Conservation (phyloP, 2,797 vertebrate species). For the Epinephelus coioides region DNA sequence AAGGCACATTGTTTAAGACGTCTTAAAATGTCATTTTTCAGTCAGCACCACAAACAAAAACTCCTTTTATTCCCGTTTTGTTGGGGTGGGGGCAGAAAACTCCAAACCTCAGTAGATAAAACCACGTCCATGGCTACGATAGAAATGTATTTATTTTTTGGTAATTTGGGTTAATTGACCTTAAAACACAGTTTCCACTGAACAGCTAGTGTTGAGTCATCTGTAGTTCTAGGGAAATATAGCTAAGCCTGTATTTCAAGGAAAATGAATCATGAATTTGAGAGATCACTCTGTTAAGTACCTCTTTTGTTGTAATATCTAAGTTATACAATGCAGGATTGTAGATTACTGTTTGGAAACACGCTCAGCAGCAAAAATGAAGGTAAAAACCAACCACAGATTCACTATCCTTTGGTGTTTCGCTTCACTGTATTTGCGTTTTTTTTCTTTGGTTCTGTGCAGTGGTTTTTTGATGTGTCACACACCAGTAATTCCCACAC, state of each 20-base stretch:
- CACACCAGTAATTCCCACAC: too few relatives aligned
- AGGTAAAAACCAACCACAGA: too few relatives aligned
- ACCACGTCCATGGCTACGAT: neutral
- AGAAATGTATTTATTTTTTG: too few relatives aligned
- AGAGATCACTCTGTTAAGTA: too few relatives aligned
- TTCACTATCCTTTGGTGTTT: too few relatives aligned
- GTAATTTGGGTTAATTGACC: slow-evolving; percentile 29
- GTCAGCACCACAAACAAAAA: neutral
- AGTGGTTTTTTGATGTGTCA: neutral
- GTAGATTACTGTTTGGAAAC: too few relatives aligned
- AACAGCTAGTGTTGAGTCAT: slow-evolving; percentile 33
- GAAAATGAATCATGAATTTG: neutral
- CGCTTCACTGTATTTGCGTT: too few relatives aligned
- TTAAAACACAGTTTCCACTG: slow-evolving; percentile 21
- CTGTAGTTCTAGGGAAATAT: neutral
- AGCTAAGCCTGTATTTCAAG: slow-evolving; percentile 22
- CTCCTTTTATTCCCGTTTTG: neutral
- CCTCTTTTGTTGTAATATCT: too few relatives aligned
- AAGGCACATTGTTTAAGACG: neutral
- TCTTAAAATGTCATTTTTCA: neutral
- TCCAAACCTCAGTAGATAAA: slow-evolving; percentile 4
- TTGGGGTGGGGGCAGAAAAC: neutral
- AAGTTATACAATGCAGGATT: too few relatives aligned
- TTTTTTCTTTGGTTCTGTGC: too few relatives aligned
- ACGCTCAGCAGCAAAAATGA: too few relatives aligned